Evolutionary conservation across 1,140 invertebrate species (phyloP), one percentile per base, ranked within the genome.

Genomic region (Macrotrachela quadricornifera): DNA sequence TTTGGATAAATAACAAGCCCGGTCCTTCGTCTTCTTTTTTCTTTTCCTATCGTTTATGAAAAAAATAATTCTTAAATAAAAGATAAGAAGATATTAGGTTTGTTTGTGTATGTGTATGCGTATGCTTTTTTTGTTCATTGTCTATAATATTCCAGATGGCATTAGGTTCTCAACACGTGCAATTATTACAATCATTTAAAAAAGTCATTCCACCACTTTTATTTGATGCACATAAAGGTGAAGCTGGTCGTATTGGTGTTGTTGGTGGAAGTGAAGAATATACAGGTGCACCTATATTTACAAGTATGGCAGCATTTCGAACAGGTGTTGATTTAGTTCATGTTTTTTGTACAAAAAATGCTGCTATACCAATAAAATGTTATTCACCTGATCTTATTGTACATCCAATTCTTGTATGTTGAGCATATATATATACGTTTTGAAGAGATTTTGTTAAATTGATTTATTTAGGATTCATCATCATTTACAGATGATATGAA

Each of bases 351-450:
- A 73, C 78, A 10, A 73, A 76, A 57, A 77, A 80, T 46, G 86
- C 91, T 12, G 80, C 83, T 3, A 63, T 74, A 10, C 80, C 87
- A 0, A 90, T 97, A 48, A 97, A 97, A 68, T 80, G 79, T 9
- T 96, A 88, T 65, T 91, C 85, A 63, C 91, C 92, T 12, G 92
- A 99, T 65, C 71, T 95, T 12, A 97, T 99, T 63, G 91, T 97
- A 1, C 83, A 92, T 69, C 90, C 91, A 1, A 64, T 84, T 18
- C 62, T 77, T 82, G 70, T 59, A 64, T 63, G 64, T 3, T n/a
- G n/a, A n/a, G n/a, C n/a, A n/a, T n/a, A 64, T 60, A 43, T 36
- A 9, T 12, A 13, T 17, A 13, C 11, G 43, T 12, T 49, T 18
- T 49, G n/a, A n/a, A n/a, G n/a, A n/a, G n/a, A n/a, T n/a, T n/a